Evolutionary conservation across 2,888 invertebrate genomes (phyloP), one percentile per base, ranked within the genome.

Genomic region (Sinohyriopsis cumingii): DNA sequence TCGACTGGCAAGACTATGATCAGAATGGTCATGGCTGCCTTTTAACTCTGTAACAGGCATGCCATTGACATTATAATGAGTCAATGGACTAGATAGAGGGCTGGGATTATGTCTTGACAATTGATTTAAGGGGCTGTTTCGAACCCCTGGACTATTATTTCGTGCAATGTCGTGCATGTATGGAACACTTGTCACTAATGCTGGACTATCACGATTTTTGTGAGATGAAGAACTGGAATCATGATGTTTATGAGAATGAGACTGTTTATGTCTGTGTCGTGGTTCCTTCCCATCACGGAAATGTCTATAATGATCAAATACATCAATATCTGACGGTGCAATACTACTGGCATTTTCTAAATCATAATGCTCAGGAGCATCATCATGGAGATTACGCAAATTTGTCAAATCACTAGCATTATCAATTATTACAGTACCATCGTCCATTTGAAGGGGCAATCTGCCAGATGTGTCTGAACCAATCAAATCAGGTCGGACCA

Each of bases 291-390:
- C 95, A 91, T 97, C 96, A 45, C 97, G 92, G 89, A 96, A 97
- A 77, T 91, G 96, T 91, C 97, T 97, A 88, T 98, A 98, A 89
- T 98, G 98, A 86, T 96, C 96, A 19, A 97, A 96, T 76, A 98
- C 96, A 88, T 98, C 98, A 79, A 97, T 97, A 88, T 98, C 98
- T 3, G 97, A 97, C 0, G 98, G 98, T 0, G 98, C 98, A 81
- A 98, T 98, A 0, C 97, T 97, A 89, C 97, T 97, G 1, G 98
- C 97, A 90, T 98, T 98, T 91, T 98, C 98, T 75, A 98, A 92
- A 89, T 98, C 98, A 88, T 98, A 98, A 69, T 84, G 86, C 70
- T 87, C 89, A 6, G 87, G 87, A 54, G 85, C 85, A 65, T 86
- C 84, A 20, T 78, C 78, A 63, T 77, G 76, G 54, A 80, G 61